Conservation (phyloP, 2,888 invertebrate species). For the Pristionchus fissidentatus region DNA sequence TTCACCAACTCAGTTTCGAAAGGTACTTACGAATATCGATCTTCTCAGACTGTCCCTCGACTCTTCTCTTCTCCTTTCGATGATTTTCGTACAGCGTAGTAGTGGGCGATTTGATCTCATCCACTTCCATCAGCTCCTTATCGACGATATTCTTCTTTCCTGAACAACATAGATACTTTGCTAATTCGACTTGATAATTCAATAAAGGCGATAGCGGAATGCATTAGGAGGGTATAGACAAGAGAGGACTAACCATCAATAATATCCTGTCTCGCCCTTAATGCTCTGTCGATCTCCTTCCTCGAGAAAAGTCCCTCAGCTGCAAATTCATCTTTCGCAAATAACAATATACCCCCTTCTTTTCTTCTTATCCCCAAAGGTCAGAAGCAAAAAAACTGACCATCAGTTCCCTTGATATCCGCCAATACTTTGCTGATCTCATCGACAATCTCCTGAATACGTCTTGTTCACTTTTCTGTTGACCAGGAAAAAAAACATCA, state of each 20-base stretch:
- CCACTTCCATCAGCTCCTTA: neutral
- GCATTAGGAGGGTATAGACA: no score
- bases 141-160: constrained; percentile 18
- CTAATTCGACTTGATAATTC: neutral
- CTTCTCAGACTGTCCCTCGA: neutral
- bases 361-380: no score
- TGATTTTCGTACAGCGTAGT: no score
- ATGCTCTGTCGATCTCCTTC: neutral
- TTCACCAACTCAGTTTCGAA: no score
- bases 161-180: neutral
- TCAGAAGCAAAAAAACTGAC: no score
- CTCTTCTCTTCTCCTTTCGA: neutral
- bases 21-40: neutral
- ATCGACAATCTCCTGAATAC: neutral
- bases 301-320: neutral
- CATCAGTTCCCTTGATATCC: neutral
- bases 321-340: neutral
- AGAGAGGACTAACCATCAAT: neutral
- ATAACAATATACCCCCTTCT: no score
- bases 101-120: neutral
- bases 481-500: no score
- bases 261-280: neutral
- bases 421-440: neutral
- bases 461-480: neutral
- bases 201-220: neutral